phyloP scores from a whole-genome alignment of 2,113 vertebrate genomes.

The Tychaedon coryphoeus region DNA sequence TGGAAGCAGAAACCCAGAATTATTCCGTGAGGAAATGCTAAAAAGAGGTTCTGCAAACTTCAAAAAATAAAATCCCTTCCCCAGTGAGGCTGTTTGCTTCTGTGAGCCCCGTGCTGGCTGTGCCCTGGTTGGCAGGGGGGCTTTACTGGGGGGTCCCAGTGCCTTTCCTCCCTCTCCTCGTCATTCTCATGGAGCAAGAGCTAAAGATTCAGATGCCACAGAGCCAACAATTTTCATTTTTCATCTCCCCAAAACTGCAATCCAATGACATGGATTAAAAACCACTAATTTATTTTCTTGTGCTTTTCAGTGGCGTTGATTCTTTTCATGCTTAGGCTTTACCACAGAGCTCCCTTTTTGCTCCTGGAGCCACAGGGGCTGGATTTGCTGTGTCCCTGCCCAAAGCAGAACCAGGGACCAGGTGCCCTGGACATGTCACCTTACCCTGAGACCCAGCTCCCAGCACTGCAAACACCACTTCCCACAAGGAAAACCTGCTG shows the following conservation, averaged over 20 bases:
- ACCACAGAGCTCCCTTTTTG: neutral
- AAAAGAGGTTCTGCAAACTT: slow-evolving; percentile 21
- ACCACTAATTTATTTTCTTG: neutral
- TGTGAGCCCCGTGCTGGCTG: neutral
- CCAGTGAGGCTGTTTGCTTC: neutral
- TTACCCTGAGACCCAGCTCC: neutral
- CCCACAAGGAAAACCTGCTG: accelerated
- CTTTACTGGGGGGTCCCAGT: neutral
- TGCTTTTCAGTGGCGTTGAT: neutral
- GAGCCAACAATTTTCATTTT: neutral
- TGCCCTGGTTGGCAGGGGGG: too few species aligned
- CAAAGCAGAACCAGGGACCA: neutral
- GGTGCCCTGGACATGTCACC: neutral
- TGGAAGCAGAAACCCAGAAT: slow-evolving; percentile 27
- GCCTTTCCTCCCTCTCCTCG: neutral
- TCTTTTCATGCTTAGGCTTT: neutral
- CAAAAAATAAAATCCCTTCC: neutral
- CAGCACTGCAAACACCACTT: neutral
- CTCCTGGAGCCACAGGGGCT: neutral
- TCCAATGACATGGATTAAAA: neutral
- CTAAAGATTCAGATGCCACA: neutral
- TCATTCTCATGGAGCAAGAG: neutral
- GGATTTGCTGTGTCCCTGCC: neutral
- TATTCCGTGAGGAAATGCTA: slow-evolving; percentile 46
- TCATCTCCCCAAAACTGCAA: neutral